These are phyloP conservation scores for Aplochiton taeniatus DNA, from an alignment of 2,797 vertebrate species.

Conservation along the genomic window DNA sequence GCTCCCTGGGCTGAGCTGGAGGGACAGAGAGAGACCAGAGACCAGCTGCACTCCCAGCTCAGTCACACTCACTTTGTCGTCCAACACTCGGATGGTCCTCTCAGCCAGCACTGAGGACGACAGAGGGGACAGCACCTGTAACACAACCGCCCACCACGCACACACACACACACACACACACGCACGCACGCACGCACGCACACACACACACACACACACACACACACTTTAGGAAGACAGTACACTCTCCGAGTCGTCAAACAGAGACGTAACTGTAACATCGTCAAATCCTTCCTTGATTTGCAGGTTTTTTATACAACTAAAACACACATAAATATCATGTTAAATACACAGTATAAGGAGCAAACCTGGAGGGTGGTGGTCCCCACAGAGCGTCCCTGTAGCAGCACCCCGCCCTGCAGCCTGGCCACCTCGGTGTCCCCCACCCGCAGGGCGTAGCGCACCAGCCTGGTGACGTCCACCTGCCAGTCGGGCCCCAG, in stretches of 20 bases:
- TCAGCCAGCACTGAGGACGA: conserved; percentile 85
- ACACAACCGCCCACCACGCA: neutral
- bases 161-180: conserved; percentile 5
- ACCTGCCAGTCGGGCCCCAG: conserved; percentile 91
- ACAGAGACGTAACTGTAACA: too few species aligned
- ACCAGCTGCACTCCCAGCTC: conserved; percentile 89
- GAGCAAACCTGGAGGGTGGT: conserved; percentile 85
- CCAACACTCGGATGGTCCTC: conserved; percentile 84
- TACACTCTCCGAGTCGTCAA: neutral
- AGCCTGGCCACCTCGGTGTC: conserved; percentile 82
- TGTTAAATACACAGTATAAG: neutral
- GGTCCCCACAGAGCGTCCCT: conserved; percentile 85
- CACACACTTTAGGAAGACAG: neutral
- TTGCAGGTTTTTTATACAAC: too few species aligned
- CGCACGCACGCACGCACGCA: conserved; percentile 2
- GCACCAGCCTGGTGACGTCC: conserved; percentile 87
- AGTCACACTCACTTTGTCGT: conserved; percentile 90
- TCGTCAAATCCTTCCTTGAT: too few species aligned
- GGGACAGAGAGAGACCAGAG: conserved; percentile 84
- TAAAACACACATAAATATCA: neutral
- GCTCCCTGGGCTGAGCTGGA: conserved; percentile 85
- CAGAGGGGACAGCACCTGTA: conserved; percentile 87
- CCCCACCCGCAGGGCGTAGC: conserved; percentile 82
- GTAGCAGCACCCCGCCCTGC: conserved; percentile 78
- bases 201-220: conserved; percentile 12